Evolutionary conservation across 2,113 vertebrate species (phyloP), one percentile per base, ranked within the genome.

Genomic region (Cheilinus undulatus): DNA sequence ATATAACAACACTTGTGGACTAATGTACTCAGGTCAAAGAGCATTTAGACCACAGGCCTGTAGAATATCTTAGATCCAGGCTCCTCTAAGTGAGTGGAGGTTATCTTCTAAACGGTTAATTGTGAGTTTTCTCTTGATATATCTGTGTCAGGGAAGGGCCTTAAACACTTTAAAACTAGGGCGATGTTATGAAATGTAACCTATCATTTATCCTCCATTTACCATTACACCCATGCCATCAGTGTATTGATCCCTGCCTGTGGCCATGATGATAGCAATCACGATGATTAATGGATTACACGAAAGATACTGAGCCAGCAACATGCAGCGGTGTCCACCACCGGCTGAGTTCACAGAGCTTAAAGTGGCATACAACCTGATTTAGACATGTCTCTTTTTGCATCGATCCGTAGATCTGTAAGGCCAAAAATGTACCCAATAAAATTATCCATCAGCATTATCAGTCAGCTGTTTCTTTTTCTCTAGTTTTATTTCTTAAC

Each of bases 241-340:
- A 52, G 45, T 1, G 64, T 56, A 82, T 82, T 36, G 78, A 85
- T 85, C 54, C n/a, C 12, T 32, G 66, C 53, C 66, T 28, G 11
- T 6, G 8, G 46, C 51, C 69, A 14, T 49, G 66, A 66, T 49
- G 54, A 59, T 68, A 59, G 75, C 32, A 49, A 69, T 62, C 73
- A 53, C 28, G 36, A 62, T 72, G 78, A 82, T 78, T 64, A 54
- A 82, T 69, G 53, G 48, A 64, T 76, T 60, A 69, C 62, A 71
- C 30, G 23, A 56, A 74, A 54, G 56, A 42, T 50, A 67, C 83
- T 64, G 78, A 74, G 69, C 49, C 60, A 67, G 83, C 51, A 61
- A 49, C 58, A 75, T 40, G 23, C 24, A 51, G 59, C 73, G 43
- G 42, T 42, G 52, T 73, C 36, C 23, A 22, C 15, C 42, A 42